Percentiles rank a stretch among this genome's conserved stretches.
Conservation (phyloP, 1,140 invertebrate genomes). For the Octopus bimaculoides region DNA sequence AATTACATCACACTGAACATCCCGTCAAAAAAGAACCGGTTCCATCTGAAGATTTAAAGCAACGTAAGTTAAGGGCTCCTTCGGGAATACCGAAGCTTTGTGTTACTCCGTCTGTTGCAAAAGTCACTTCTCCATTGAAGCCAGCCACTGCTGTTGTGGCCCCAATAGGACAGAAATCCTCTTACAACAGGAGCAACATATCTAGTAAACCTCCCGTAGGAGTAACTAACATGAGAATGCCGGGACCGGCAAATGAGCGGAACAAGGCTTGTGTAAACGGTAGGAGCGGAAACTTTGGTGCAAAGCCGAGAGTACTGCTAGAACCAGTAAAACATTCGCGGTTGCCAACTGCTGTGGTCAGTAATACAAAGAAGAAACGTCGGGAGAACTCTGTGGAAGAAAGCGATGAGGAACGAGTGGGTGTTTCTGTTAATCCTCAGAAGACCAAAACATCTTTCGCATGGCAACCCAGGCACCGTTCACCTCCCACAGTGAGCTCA, state of each 20-base stretch:
- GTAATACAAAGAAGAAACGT: not conserved
- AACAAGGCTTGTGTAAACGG: not conserved
- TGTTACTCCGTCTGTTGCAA: not conserved
- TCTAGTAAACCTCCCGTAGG: not conserved
- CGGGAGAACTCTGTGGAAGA: not conserved
- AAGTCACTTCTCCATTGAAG: not conserved
- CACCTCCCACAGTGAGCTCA: not conserved
- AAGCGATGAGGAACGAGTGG: not conserved
- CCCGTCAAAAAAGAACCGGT: not conserved
- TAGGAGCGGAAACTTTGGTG: not conserved
- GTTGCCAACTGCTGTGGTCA: too few species aligned
- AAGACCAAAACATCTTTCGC: not conserved
- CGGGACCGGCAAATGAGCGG: not conserved
- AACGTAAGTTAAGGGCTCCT: not conserved
- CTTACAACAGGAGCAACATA: too few species aligned
- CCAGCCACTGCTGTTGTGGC: not conserved
- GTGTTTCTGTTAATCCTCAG: not conserved
- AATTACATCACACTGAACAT: not conserved
- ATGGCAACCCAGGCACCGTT: conserved; percentile 30
- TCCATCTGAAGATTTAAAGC: not conserved
- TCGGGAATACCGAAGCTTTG: not conserved
- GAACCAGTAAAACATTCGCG: too few species aligned
- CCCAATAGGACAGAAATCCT: too few species aligned
- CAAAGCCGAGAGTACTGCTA: too few species aligned
- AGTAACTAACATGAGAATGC: not conserved